Evolutionary conservation across 2,888 invertebrate species (phyloP), one percentile per base, ranked within the genome.

Genomic region (Cheilosia pagana): DNA sequence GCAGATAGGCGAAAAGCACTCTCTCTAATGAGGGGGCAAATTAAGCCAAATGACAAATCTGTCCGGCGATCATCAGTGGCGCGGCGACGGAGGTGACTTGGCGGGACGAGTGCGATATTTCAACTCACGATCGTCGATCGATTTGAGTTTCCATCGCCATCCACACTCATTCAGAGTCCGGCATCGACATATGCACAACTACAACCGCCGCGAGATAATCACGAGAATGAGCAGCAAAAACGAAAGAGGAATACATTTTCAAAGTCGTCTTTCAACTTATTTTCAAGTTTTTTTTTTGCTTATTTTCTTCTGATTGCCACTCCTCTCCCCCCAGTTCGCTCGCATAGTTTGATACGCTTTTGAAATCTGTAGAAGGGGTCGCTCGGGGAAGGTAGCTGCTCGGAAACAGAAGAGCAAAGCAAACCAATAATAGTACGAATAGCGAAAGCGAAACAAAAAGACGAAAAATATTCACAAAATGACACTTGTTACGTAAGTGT

Each of bases 401-500:
- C 35, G n/a, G 50, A 70, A 68, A 43, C 53, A 65, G 41, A 48
- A 16, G 28, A 74, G 25, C 74, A 72, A 48, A 78, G 77, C 63
- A 63, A 71, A 79, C n/a, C 35, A 59, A 60, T 16, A 21, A 59
- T 53, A 55, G 43, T 68, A 74, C 81, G 76, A 72, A 81, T 75
- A 65, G 70, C 74, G 43, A 81, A 76, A 67, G 65, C 25, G 82
- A 82, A 79, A 81, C 53, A 70, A 57, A 59, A 25, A 53, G 48
- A 82, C 28, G 59, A 63, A 81, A 81, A 77, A 81, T 68, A 74
- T 81, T 75, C 81, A 86, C 81, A 77, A 81, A 78, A 87, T 87
- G 88, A 87, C 88, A 88, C 87, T 88, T 88, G 88, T 88, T 88
- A 88, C 88, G 88, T 88, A 88, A 88, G 87, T 86, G 83, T 87